These are phyloP conservation scores for Drosophila mimetica DNA, from an alignment of 2,888 invertebrate species.

Conservation along the genomic window DNA sequence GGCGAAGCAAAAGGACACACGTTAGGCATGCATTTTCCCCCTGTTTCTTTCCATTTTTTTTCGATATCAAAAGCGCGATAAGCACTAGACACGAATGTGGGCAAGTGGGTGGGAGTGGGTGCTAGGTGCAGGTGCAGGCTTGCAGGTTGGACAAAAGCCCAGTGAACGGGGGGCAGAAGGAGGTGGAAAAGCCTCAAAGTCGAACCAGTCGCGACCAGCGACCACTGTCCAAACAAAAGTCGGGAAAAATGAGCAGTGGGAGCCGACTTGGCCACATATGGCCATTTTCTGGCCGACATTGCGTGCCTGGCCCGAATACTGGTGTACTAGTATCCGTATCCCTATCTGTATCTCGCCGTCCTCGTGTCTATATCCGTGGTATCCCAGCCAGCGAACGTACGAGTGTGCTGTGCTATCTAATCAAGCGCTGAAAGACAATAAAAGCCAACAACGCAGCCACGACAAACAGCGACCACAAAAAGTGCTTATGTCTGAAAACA, in stretches of 20 bases:
- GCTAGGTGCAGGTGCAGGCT: constrained; percentile 43
- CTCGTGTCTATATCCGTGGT: constrained; percentile 27
- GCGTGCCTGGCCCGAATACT: constrained; percentile 48
- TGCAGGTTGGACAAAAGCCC: constrained; percentile 64
- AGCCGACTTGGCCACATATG: constrained; percentile 78
- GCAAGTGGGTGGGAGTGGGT: constrained; percentile 8
- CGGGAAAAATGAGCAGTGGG: constrained; percentile 50
- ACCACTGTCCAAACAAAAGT: constrained; percentile 48
- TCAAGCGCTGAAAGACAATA: constrained; percentile 79
- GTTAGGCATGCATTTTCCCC: constrained; percentile 50
- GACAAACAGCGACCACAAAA: constrained; percentile 67
- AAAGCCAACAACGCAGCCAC: constrained; percentile 61
- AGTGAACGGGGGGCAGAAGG: constrained; percentile 20
- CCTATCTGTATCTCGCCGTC: constrained; percentile 30
- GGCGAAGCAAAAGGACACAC: constrained; percentile 53
- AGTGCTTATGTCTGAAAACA: constrained; percentile 46
- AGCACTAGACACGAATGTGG: constrained; percentile 61
- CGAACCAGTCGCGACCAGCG: constrained; percentile 17
- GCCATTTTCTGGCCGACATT: constrained; percentile 68
- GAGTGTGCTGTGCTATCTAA: constrained; percentile 70
- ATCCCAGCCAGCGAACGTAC: constrained; percentile 15
- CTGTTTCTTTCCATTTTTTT: constrained; percentile 32
- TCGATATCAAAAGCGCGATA: constrained; percentile 78
- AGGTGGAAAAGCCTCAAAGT: constrained; percentile 50
- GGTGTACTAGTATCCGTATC: constrained; percentile 29